Conservation (phyloP, 2,113 vertebrate genomes). For the Enhydra lutris region DNA sequence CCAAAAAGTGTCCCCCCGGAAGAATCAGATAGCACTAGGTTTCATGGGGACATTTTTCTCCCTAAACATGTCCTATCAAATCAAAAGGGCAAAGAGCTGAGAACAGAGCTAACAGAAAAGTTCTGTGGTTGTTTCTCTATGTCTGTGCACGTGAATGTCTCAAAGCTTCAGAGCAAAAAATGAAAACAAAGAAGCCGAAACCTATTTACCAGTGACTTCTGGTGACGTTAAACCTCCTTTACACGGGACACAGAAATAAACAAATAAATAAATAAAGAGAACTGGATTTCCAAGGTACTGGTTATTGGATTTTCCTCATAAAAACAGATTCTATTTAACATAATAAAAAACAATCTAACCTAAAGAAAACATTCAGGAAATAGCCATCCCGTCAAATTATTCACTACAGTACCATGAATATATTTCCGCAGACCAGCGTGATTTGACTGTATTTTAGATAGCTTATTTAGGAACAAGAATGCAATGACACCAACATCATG, state of each 20-base stretch:
- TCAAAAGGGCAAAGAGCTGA: background rate
- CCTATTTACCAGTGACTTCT: background rate
- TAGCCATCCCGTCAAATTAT: background rate
- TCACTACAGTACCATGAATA: background rate
- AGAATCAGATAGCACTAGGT: background rate
- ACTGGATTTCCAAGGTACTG: background rate
- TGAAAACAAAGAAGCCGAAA: background rate
- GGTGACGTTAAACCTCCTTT: background rate
- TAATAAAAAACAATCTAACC: background rate
- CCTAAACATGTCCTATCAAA: background rate
- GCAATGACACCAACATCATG: background rate
- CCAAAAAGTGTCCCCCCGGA: background rate
- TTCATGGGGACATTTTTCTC: background rate
- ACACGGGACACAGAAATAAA: background rate
- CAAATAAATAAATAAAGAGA: background rate
- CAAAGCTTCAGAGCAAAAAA: background rate
- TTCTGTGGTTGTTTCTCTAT: background rate
- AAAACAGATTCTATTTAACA: background rate
- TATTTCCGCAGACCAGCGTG: background rate
- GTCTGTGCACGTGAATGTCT: background rate
- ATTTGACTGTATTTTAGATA: constrained; percentile 25
- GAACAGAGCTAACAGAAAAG: background rate
- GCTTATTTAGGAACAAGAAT: background rate
- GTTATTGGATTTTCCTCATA: background rate
- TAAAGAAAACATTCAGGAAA: background rate